phyloP scores from a whole-genome alignment of 2,113 vertebrate species.

The Syngnathus floridae region DNA sequence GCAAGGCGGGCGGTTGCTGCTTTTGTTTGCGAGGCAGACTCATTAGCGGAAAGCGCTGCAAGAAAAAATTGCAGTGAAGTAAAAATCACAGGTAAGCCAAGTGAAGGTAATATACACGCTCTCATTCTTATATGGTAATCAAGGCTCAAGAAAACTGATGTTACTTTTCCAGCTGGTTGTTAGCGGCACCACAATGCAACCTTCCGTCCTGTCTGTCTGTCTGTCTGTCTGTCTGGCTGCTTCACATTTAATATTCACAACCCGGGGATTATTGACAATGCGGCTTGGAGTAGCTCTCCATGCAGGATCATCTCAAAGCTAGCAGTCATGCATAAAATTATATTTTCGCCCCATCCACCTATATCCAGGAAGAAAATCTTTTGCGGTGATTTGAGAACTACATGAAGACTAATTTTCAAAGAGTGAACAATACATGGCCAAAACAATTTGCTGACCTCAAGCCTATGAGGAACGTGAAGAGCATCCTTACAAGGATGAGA shows the following conservation, averaged over 20 bases:
- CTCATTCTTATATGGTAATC: conserved; percentile 47
- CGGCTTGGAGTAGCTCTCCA: conserved; percentile 19
- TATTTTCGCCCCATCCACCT: too few relatives aligned
- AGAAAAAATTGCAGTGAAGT: conserved; percentile 18
- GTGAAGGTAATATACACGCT: conserved; percentile 25
- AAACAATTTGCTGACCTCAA: too few relatives aligned
- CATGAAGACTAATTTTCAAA: too few relatives aligned
- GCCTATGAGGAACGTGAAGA: too few relatives aligned
- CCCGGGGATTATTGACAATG: conserved; percentile 6
- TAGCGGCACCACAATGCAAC: conserved; percentile 36
- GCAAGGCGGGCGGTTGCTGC: conserved; percentile 13
- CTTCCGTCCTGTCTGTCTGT: conserved; percentile 31
- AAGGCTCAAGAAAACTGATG: conserved; percentile 35
- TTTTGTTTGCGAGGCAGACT: conserved; percentile 42
- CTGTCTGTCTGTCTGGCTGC: conserved; percentile 21
- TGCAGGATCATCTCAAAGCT: neutral
- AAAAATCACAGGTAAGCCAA: conserved; percentile 2
- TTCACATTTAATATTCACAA: conserved; percentile 36
- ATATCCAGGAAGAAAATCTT: too few relatives aligned
- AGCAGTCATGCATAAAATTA: neutral
- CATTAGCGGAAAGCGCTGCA: conserved; percentile 10
- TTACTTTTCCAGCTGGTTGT: conserved; percentile 44
- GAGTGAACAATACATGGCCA: too few relatives aligned
- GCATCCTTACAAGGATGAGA: too few relatives aligned
- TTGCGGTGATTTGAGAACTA: too few relatives aligned